Conservation (phyloP, 2,113 vertebrate genomes). For the Protomyctophum bolini region DNA sequence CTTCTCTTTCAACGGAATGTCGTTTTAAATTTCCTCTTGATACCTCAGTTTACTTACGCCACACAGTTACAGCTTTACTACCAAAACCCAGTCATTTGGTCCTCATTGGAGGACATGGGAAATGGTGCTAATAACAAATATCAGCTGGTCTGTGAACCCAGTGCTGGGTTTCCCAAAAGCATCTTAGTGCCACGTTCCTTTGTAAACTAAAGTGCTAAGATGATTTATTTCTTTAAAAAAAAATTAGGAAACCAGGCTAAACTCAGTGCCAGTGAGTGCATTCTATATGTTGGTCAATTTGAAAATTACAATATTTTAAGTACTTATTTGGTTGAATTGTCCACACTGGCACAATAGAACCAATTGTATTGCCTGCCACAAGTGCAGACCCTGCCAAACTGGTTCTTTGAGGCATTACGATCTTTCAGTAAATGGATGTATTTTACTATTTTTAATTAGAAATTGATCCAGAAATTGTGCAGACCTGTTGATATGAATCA, state of each 20-base stretch:
- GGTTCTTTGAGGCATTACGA: not conserved
- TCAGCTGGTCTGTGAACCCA: conserved; percentile 6
- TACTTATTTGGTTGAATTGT: conserved; percentile 13
- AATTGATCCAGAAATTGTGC: conserved; percentile 41
- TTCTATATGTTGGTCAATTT: conserved; percentile 12
- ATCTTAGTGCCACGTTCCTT: not conserved
- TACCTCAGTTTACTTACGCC: conserved; percentile 49
- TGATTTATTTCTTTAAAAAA: no score
- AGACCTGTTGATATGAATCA: conserved; percentile 59
- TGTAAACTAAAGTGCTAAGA: not conserved
- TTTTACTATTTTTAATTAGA: conserved; percentile 51
- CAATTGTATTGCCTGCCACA: not conserved
- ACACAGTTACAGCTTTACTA: conserved; percentile 40
- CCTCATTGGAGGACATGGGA: conserved; percentile 31
- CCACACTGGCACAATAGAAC: not conserved
- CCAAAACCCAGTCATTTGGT: conserved; percentile 47
- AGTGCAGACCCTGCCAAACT: not conserved
- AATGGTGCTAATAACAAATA: not conserved
- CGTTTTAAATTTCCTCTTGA: conserved; percentile 6
- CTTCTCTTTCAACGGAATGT: not conserved
- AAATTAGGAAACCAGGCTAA: not conserved
- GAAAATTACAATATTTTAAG: conserved; percentile 4
- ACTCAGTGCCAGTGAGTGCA: conserved; percentile 16
- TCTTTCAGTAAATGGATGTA: not conserved
- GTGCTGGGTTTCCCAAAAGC: not conserved